Percentiles rank a stretch among this genome's conserved stretches.
phyloP scores from a whole-genome alignment of 2,888 invertebrate species.

The Ormyrus pomaceus region DNA sequence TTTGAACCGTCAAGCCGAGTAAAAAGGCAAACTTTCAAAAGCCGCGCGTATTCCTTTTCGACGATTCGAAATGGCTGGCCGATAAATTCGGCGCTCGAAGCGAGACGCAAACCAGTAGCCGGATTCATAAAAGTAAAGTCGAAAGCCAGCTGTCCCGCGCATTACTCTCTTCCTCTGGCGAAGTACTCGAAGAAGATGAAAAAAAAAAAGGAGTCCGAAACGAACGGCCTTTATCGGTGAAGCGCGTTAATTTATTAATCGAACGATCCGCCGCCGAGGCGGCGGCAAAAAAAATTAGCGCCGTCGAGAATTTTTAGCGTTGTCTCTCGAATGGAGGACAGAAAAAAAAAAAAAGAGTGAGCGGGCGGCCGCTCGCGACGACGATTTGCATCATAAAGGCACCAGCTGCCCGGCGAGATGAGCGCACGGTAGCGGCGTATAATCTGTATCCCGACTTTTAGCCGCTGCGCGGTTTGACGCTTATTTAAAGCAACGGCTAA shows the following conservation, averaged over 20 bases:
- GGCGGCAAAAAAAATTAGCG: neutral
- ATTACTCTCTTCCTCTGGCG: neutral
- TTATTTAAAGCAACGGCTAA: slow-evolving; percentile 21
- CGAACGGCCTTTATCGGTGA: neutral
- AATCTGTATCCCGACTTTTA: slow-evolving; percentile 31
- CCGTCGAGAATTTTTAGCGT: neutral
- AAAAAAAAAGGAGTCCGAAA: no score
- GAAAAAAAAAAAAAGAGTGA: no score
- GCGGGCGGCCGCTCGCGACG: neutral
- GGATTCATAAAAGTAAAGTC: neutral
- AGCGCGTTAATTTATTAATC: slow-evolving; percentile 28
- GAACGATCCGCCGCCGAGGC: neutral
- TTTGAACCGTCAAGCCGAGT: no score
- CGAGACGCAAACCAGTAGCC: no score
- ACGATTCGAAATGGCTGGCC: no score
- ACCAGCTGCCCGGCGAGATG: neutral
- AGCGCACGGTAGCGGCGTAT: neutral
- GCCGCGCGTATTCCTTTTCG: no score
- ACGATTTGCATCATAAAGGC: slow-evolving; percentile 38
- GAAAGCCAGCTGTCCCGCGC: neutral
- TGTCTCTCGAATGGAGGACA: no score
- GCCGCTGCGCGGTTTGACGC: neutral
- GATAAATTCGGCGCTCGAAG: no score
- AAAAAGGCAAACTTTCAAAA: no score
- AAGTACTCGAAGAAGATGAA: neutral